A percentile compares a stretch with the other conserved stretches of the same genome.
Conservation (phyloP, 2,797 vertebrate genomes). For the Rhabdophis nuchalis region DNA sequence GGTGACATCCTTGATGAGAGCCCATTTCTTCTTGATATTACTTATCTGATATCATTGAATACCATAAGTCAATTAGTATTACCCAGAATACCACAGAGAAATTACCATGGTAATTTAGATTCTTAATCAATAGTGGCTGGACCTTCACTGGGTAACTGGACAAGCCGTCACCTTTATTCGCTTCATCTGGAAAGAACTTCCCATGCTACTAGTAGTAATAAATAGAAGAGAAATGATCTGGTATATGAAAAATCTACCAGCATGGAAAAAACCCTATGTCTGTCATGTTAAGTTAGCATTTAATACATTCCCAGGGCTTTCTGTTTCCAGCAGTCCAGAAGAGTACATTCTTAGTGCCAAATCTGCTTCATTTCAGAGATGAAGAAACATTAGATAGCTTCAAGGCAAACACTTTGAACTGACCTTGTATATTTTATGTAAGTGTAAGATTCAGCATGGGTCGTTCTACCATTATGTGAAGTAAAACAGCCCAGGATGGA, state of each 20-base stretch:
- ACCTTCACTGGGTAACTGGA: not conserved
- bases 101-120: not conserved
- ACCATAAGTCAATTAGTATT: not conserved
- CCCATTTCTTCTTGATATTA: not conserved
- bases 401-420: not conserved
- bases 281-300: not conserved
- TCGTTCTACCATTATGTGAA: not conserved
- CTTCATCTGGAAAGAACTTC: not conserved
- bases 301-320: not conserved
- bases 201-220: not conserved
- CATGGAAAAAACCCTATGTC: not conserved
- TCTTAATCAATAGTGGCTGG: not conserved
- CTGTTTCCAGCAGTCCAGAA: not conserved
- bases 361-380: not conserved
- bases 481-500: not conserved
- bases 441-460: not conserved
- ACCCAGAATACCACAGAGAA: not conserved
- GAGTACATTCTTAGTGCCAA: not conserved
- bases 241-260: not conserved
- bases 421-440: not conserved
- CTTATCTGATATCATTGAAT: not conserved
- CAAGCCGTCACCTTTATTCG: too few relatives aligned
- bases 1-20: not conserved
- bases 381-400: not conserved
- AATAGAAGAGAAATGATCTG: not conserved